Conservation (phyloP, 2,888 invertebrate species). For the Caradrina kadenii region DNA sequence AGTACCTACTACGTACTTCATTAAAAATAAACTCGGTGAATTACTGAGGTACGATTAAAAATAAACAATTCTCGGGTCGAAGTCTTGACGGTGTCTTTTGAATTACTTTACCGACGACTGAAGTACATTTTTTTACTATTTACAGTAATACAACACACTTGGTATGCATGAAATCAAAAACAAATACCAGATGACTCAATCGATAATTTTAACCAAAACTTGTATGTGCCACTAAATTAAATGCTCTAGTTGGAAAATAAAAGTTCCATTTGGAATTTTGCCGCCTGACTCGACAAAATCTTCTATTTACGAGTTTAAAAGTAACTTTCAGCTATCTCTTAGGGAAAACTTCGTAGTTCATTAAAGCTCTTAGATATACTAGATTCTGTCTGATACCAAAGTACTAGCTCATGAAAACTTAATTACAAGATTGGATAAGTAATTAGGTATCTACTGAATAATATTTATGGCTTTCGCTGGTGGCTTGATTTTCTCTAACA, state of each 20-base stretch:
- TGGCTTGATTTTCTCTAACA: conserved; percentile 4
- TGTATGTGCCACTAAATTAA: conserved; percentile 32
- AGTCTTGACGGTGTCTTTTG: background rate
- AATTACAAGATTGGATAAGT: conserved; percentile 28
- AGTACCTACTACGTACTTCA: background rate
- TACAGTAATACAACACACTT: conserved; percentile 30
- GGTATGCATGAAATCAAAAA: conserved; percentile 45
- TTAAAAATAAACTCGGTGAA: background rate
- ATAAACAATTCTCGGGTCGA: background rate
- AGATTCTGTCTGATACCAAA: conserved; percentile 13
- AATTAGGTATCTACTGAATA: conserved; percentile 7
- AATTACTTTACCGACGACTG: conserved; percentile 1
- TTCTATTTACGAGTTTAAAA: conserved; percentile 27
- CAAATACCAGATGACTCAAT: conserved; percentile 63
- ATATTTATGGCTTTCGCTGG: conserved; percentile 16
- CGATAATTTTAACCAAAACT: conserved; percentile 53
- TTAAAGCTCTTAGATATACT: conserved; percentile 32
- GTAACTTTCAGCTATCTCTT: conserved; percentile 28
- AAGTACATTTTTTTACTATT: conserved; percentile 30
- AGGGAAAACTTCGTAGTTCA: conserved; percentile 31
- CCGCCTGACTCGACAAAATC: background rate
- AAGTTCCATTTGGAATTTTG: conserved; percentile 21
- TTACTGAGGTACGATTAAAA: background rate
- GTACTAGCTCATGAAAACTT: conserved; percentile 43
- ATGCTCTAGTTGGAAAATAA: conserved; percentile 4